Conservation (phyloP, 2,888 invertebrate genomes). For the Malthinus seriepunctatus region DNA sequence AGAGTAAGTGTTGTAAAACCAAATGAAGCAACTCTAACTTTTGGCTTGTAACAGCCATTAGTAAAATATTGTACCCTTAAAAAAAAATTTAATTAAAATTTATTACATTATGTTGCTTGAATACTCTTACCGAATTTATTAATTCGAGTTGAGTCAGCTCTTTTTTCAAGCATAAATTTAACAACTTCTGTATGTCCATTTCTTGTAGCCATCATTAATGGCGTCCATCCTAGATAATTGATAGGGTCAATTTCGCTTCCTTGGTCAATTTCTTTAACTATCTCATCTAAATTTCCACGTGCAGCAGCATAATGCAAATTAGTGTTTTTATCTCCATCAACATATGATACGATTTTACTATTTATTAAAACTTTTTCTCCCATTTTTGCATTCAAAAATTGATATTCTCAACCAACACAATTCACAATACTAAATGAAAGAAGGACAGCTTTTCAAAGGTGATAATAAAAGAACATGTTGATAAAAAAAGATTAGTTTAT, state of each 20-base stretch:
- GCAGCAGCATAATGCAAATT: conserved; percentile 46
- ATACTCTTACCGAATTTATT: conserved; percentile 47
- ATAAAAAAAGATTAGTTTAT: too few relatives aligned
- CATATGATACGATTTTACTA: conserved; percentile 14
- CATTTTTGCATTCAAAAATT: too few relatives aligned
- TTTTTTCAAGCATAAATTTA: conserved; percentile 41
- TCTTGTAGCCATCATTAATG: conserved; percentile 51
- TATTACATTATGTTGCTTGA: neutral
- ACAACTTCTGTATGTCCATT: conserved; percentile 44
- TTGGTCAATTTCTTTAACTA: conserved; percentile 34
- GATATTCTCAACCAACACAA: too few relatives aligned
- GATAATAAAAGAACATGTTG: too few relatives aligned
- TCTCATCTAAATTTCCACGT: conserved; percentile 36
- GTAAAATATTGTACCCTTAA: conserved; percentile 47
- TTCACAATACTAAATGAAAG: too few relatives aligned
- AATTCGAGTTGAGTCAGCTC: conserved; percentile 46
- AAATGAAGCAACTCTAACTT: conserved; percentile 43
- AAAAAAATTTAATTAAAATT: neutral
- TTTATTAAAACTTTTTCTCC: neutral
- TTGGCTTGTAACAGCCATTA: conserved; percentile 45
- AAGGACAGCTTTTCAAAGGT: too few relatives aligned
- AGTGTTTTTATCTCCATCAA: conserved; percentile 49
- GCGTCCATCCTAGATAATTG: conserved; percentile 52
- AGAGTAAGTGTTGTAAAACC: conserved; percentile 45
- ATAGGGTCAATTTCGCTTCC: conserved; percentile 42